A percentile compares a stretch with the other conserved stretches of the same genome.
These are phyloP conservation scores for Aspiorhynchus laticeps DNA, from an alignment of 2,113 vertebrate species.

Conservation along the genomic window DNA sequence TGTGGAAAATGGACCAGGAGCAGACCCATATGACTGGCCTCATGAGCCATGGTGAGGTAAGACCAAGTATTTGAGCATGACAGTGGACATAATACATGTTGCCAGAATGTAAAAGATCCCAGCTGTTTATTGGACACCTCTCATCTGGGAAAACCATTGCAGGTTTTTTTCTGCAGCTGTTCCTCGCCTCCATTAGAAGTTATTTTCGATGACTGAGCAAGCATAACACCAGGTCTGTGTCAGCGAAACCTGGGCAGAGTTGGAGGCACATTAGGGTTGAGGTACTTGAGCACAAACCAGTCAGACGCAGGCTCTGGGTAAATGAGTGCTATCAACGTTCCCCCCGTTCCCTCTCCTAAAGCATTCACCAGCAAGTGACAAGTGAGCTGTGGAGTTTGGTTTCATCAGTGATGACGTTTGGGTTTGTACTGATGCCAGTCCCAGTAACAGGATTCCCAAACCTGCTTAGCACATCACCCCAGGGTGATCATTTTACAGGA, in stretches of 20 bases:
- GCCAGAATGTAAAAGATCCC: constrained; percentile 36
- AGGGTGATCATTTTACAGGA: constrained; percentile 64
- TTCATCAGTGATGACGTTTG: constrained; percentile 64
- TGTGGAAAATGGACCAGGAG: background rate
- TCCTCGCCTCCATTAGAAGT: constrained; percentile 3
- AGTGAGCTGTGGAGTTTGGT: constrained; percentile 42
- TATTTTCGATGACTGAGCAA: constrained; percentile 38
- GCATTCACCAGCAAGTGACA: background rate
- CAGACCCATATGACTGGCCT: background rate
- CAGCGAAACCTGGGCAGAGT: constrained; percentile 11
- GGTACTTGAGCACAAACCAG: background rate
- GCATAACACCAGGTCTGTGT: constrained; percentile 20
- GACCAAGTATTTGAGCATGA: background rate
- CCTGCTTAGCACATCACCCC: constrained; percentile 24
- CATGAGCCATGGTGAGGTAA: background rate
- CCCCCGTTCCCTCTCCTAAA: background rate
- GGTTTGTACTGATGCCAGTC: constrained; percentile 52
- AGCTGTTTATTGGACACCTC: constrained; percentile 40
- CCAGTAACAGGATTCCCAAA: constrained; percentile 48
- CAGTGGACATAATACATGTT: constrained; percentile 5
- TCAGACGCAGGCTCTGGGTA: background rate
- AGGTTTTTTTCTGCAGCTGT: background rate
- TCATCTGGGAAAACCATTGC: constrained; percentile 57
- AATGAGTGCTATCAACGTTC: background rate
- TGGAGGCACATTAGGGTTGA: background rate